Conservation (phyloP, 1,140 invertebrate genomes). For the Harpegnathos saltator region DNA sequence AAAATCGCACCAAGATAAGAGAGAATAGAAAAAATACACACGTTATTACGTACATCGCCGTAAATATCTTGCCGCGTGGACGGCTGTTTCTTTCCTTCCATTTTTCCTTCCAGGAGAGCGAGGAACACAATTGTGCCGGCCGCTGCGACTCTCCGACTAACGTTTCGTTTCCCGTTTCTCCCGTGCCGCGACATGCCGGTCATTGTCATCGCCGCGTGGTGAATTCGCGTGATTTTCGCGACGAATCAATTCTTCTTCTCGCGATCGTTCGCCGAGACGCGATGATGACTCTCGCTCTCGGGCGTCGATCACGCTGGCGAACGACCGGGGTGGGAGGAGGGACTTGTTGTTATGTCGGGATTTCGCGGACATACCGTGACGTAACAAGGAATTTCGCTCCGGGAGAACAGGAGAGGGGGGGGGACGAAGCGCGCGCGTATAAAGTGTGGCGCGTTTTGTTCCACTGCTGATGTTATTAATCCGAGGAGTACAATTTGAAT, state of each 20-base stretch:
- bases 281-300: too few relatives aligned
- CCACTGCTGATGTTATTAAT: too few relatives aligned
- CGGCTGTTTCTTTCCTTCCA: neutral
- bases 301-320: too few relatives aligned
- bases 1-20: neutral
- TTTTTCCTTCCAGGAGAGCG: slow-evolving; percentile 8
- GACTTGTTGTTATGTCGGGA: too few relatives aligned
- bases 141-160: neutral
- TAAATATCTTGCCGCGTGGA: slow-evolving; percentile 18
- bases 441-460: too few relatives aligned
- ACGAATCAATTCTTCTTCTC: slow-evolving; percentile 9
- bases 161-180: neutral
- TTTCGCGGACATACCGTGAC: too few relatives aligned
- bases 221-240: slow-evolving; percentile 43
- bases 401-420: too few relatives aligned
- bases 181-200: slow-evolving; percentile 1
- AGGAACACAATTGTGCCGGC: slow-evolving; percentile 9
- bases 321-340: too few relatives aligned
- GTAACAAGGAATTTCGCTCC: too few relatives aligned
- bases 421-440: too few relatives aligned
- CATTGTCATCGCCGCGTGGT: slow-evolving; percentile 14
- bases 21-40: slow-evolving; percentile 10
- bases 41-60: neutral
- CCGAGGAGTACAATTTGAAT: too few relatives aligned
- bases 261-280: neutral